Evolutionary conservation across 2,797 vertebrate genomes (phyloP).

Genomic region (Hypotaenidia philippensis): DNA sequence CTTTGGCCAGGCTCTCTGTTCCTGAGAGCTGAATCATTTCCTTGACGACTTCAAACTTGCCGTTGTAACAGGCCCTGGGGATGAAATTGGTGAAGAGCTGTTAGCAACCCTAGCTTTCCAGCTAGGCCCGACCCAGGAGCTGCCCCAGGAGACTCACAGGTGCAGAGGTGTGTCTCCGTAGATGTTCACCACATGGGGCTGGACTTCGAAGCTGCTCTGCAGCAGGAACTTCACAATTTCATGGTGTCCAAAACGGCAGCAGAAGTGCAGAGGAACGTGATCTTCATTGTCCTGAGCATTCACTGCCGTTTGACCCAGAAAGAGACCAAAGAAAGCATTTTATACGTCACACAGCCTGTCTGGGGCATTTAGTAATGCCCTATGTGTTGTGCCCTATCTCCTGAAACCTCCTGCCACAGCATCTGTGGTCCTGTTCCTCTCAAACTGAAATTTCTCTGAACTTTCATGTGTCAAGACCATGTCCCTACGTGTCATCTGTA

Average conservation of each 20-base stretch:
- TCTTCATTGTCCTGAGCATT: slow-evolving; percentile 96
- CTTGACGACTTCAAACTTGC: slow-evolving; percentile 89
- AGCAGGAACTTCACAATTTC: slow-evolving; percentile 89
- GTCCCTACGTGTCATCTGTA: neutral
- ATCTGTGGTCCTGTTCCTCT: neutral
- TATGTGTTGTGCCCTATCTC: neutral
- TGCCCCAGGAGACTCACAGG: slow-evolving; percentile 81
- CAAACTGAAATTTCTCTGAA: neutral
- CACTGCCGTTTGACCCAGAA: slow-evolving; percentile 75
- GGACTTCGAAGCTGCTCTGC: slow-evolving; percentile 85
- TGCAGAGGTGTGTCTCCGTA: slow-evolving; percentile 94
- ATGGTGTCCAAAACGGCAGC: slow-evolving; percentile 91
- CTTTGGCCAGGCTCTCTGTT: slow-evolving; percentile 92
- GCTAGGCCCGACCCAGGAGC: neutral
- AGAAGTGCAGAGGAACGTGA: slow-evolving; percentile 94
- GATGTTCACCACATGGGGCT: slow-evolving; percentile 93
- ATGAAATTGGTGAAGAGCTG: neutral
- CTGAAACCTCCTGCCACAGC: neutral
- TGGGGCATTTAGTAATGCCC: neutral
- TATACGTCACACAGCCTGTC: neutral
- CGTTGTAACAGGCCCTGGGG: slow-evolving; percentile 92
- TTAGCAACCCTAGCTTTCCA: neutral
- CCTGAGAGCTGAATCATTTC: slow-evolving; percentile 91
- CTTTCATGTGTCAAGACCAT: neutral
- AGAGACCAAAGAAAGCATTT: neutral